These are phyloP conservation scores for Fulica atra DNA, from an alignment of 2,113 vertebrate species.

Conservation along the genomic window DNA sequence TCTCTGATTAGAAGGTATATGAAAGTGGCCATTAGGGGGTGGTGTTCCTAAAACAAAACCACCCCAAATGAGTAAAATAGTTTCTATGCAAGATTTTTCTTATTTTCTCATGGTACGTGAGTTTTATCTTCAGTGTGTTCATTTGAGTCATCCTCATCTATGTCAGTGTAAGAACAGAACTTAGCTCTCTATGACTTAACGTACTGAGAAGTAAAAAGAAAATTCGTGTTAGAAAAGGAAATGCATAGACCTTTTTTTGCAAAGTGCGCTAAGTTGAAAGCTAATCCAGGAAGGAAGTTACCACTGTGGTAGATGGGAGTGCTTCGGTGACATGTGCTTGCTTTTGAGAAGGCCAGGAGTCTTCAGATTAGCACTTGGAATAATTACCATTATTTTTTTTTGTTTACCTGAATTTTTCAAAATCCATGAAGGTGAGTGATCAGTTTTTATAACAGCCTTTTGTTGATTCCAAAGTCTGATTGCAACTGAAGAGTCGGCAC, in stretches of 20 bases:
- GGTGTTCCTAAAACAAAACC: constrained; percentile 31
- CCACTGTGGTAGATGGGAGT: neutral
- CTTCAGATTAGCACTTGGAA: constrained; percentile 78
- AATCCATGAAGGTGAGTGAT: constrained; percentile 78
- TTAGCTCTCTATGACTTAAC: neutral
- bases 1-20: neutral
- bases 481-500: neutral
- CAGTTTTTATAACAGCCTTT: neutral
- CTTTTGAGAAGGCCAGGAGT: constrained; percentile 78
- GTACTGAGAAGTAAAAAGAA: neutral
- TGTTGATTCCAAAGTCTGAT: neutral
- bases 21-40: neutral
- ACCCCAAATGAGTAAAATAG: neutral
- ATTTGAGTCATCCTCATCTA: neutral
- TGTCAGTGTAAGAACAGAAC: neutral
- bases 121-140: neutral
- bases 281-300: constrained; percentile 63
- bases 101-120: neutral
- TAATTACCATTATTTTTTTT: constrained; percentile 82
- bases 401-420: constrained; percentile 90
- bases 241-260: constrained; percentile 35
- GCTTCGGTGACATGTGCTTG: constrained; percentile 60
- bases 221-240: constrained; percentile 63
- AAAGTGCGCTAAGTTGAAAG: constrained; percentile 22
- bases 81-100: neutral